Base-by-base conservation (phyloP, 2,113 vertebrate genomes). In the Ibidorhyncha struthersii region DNA sequence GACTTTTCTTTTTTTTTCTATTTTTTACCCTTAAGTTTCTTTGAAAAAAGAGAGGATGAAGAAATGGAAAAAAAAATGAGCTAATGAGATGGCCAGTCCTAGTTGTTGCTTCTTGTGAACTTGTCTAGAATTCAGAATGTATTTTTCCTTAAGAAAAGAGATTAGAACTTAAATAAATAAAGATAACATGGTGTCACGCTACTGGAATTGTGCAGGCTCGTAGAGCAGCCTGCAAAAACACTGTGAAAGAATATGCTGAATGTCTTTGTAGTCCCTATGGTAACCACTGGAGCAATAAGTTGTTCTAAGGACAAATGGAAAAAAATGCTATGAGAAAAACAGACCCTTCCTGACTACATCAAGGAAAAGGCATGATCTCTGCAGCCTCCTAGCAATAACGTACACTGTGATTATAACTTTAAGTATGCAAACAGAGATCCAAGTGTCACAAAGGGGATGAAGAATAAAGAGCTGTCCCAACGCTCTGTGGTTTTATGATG, bases 281-380 rank as follows among this genome's bases (percentile, higher is more conserved):
- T 82, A 97, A 97, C 93, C 36, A 78, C 82, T 73, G 52, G 66
- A 97, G 77, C 71, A 97, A 41, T 72, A 91, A 95, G 89, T 88
- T 96, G 71, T 82, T 97, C 93, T 97, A 56, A 96, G 92, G 94
- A 96, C 86, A 97, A 94, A 65, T 53, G 73, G 87, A 85, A 98
- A 97, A 91, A 96, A 95, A 77, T 49, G 40, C 59, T 96, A 97
- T 91, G 94, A 94, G 96, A 96, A 98, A 98, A 98, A 85, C 97
- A 98, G 92, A 84, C 32, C 56, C 41, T 95, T 90, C 94, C 96
- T 91, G 86, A 95, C 58, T 89, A 63, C 47, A 94, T 65, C 73
- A 89, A 93, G 84, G 67, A 95, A 96, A 93, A 93, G 20, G 12
- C 69, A 82, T 86, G 83, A 93, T 83, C 74, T 92, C 50, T 73